Evolutionary conservation across 2,797 vertebrate genomes (phyloP).

Genomic region (Syndactyla subalaris): DNA sequence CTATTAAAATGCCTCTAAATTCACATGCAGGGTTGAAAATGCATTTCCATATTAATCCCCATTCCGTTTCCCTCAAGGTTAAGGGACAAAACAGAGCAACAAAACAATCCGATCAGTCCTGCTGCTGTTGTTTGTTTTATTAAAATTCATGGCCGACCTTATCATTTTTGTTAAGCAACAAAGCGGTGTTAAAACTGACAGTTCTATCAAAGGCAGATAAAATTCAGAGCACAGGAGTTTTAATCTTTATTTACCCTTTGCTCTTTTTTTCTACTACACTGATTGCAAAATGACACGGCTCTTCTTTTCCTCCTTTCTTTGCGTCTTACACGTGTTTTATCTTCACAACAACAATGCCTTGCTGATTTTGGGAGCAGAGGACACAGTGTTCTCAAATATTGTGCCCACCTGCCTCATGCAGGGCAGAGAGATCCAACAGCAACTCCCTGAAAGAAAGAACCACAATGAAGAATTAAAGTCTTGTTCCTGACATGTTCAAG

Average conservation of each 20-base stretch:
- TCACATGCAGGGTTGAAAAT: not conserved
- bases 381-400: rapidly evolving
- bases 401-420: not conserved
- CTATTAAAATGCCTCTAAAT: not conserved
- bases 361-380: not conserved
- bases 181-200: not conserved
- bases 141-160: not conserved
- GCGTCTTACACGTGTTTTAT: not conserved
- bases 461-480: not conserved
- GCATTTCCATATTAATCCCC: not conserved
- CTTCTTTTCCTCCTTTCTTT: not conserved
- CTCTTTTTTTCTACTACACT: not conserved
- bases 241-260: not conserved
- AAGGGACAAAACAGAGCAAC: not conserved
- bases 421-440: not conserved
- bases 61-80: slow-evolving; percentile 1
- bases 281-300: not conserved
- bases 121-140: not conserved
- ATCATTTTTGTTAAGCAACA: not conserved
- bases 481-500: not conserved
- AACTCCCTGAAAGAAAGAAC: not conserved
- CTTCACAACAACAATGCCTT: not conserved
- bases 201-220: not conserved
- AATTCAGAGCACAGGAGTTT: not conserved
- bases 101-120: not conserved